Evolutionary conservation across 2,797 vertebrate genomes (phyloP).

Genomic region (Nyctibius grandis): DNA sequence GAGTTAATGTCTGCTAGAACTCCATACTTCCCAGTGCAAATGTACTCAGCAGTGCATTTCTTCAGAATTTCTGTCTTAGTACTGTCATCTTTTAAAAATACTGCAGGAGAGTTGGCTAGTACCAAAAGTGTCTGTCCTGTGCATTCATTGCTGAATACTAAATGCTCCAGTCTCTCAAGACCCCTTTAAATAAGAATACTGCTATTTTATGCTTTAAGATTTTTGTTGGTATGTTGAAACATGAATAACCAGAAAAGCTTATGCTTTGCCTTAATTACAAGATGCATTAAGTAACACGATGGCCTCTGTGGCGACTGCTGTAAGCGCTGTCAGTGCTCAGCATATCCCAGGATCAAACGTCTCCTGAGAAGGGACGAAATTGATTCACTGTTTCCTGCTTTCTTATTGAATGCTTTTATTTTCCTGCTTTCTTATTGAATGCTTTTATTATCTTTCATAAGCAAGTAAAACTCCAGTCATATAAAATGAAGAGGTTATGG

Average conservation of each 20-base stretch:
- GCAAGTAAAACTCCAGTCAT: not conserved
- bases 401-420: not conserved
- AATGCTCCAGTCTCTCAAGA: not conserved
- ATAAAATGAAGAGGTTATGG: not conserved
- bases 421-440: not conserved
- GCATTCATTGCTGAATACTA: not conserved
- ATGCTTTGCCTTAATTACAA: not conserved
- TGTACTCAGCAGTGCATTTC: not conserved
- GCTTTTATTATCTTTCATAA: conserved; percentile 12
- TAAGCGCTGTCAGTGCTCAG: not conserved
- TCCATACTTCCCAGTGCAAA: not conserved
- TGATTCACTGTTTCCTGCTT: not conserved
- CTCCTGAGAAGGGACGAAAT: not conserved
- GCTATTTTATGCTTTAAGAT: not conserved
- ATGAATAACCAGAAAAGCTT: not conserved
- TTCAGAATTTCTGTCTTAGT: not conserved
- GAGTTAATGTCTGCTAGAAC: not conserved
- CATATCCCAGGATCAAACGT: not conserved
- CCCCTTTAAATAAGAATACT: not conserved
- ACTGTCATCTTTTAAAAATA: not conserved
- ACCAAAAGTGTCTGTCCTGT: not conserved
- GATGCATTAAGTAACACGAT: not conserved
- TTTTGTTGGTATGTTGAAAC: not conserved
- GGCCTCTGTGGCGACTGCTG: not conserved
- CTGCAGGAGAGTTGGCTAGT: not conserved